Base-by-base conservation (phyloP, 2,797 vertebrate genomes). In the Cynodonichthys magdalenae region DNA sequence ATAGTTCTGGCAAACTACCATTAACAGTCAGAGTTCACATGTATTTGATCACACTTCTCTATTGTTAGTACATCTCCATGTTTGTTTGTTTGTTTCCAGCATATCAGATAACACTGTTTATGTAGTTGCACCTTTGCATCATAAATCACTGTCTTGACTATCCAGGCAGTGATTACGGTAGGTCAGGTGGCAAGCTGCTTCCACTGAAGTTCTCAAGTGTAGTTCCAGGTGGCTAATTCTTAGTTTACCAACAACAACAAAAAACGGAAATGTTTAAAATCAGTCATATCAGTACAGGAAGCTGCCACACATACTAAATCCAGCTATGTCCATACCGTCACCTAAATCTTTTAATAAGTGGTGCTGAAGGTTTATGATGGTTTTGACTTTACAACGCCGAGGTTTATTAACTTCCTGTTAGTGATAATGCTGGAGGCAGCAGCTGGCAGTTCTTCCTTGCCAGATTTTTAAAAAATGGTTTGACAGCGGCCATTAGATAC, bases 221-320 rank as follows among this genome's bases (percentile, higher is more conserved):
- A 27, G 15, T 39, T 59, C 36, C 42, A 48, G 54, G 49, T 20
- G 45, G 9, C 14, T 51, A 45, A 55, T 45, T 41, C 24, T 27
- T 15, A 46, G 24, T 53, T 42, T 42, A 24, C 2, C 34, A 41
- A 41, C 3, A 28, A 29, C 8, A 9, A 39, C 36, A 12, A 31
- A 6, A 5, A 5, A 12, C 10, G 10, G 0, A 50, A 44, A 31
- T 27, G 48, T 1, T 39, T 8, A 19, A 39, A 49, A 31, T 41
- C 17, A 50, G 48, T 47, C 55, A 59, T 59, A 48, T 2, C 39
- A 4, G 19, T 55, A 15, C 51, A 51, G 28, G 14, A 29, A 60
- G 47, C 6, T 50, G 7, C 49, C 6, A 8, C 27, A 29, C 49
- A n/a, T n/a, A n/a, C n/a, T n/a, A 28, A 28, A 9, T 31, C 6